Evolutionary conservation across 2,888 invertebrate genomes (phyloP), one percentile per base, ranked within the genome.

Genomic region (Mythimna ferrago): DNA sequence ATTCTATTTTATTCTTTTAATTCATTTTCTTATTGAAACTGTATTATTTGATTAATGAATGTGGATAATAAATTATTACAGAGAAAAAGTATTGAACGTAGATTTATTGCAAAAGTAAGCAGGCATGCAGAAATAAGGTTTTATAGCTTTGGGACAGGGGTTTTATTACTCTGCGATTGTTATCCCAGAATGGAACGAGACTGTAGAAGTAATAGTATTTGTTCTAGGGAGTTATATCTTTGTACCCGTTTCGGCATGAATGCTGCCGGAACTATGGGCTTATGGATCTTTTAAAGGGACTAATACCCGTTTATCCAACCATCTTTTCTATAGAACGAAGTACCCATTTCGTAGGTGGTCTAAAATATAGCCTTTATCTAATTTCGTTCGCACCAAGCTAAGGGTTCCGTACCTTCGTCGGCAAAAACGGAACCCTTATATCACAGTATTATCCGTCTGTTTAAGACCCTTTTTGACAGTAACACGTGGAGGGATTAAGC

Each of bases 21-120:
- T 75, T 64, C 1, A 75, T 54, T 64, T 44, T 76, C 35, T 76
- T 60, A 38, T n/a, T 65, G n/a, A 64, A 64, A 44, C 2, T 68
- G 41, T n/a, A 62, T 58, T 54, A 51, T 51, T 32, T 58, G 67
- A 82, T 79, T 82, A 79, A 82, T 78, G 61, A 57, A 66, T 1
- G n/a, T 54, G 14, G 7, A n/a, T n/a, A 78, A 64, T 64, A 66
- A 67, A 71, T 32, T 41, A 71, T 53, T 53, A 10, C 41, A 16
- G n/a, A 60, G 78, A 60, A 56, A 82, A 67, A 41, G 32, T 41
- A 62, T 64, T 65, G 51, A 61, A 82, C 57, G n/a, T 51, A 44
- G 61, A 80, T 78, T 78, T 68, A 82, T 80, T 16, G 44, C 57
- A 21, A 53, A 62, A 65, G 53, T 58, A 41, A 53, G 64, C 72